Evolutionary conservation across 2,888 invertebrate genomes (phyloP).

Genomic region (Drosophila nr. perissopoda): DNA sequence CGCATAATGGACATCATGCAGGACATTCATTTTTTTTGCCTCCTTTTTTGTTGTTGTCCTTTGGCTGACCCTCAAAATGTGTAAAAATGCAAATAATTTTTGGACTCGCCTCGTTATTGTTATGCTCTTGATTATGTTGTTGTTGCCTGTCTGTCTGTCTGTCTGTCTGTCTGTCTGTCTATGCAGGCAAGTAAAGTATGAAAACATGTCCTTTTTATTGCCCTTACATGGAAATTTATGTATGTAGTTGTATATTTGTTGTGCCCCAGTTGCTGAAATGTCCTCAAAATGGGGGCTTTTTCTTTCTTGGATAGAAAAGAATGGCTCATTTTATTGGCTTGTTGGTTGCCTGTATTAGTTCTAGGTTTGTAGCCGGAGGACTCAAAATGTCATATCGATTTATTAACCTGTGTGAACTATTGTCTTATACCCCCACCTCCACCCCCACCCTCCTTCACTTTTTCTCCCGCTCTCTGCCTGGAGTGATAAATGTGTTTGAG

Average conservation of each 20-base stretch:
- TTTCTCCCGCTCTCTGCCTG: background rate
- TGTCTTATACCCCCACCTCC: slow-evolving; percentile 32
- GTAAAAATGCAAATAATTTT: slow-evolving; percentile 80
- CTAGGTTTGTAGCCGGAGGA: slow-evolving; percentile 24
- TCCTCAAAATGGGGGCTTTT: slow-evolving; percentile 21
- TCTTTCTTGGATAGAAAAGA: slow-evolving; percentile 28
- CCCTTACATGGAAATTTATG: slow-evolving; percentile 81
- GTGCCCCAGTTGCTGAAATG: slow-evolving; percentile 23
- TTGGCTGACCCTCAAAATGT: slow-evolving; percentile 79
- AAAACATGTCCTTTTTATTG: slow-evolving; percentile 81
- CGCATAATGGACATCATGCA: slow-evolving; percentile 71
- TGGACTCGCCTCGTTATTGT: slow-evolving; percentile 72
- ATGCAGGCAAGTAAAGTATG: slow-evolving; percentile 49
- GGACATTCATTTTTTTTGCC: slow-evolving; percentile 70
- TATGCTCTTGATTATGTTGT: slow-evolving; percentile 79
- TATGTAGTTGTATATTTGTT: slow-evolving; percentile 57
- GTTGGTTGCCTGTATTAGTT: slow-evolving; percentile 41
- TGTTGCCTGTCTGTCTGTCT: slow-evolving; percentile 33
- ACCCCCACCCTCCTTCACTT: no score
- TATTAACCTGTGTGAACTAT: slow-evolving; percentile 82
- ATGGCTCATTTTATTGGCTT: slow-evolving; percentile 78
- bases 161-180: background rate
- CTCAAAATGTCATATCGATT: slow-evolving; percentile 81
- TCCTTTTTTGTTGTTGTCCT: slow-evolving; percentile 48
- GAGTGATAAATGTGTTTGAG: slow-evolving; percentile 69